These are phyloP conservation scores for Bugulina stolonifera DNA, from an alignment of 2,888 invertebrate species.

Conservation along the genomic window DNA sequence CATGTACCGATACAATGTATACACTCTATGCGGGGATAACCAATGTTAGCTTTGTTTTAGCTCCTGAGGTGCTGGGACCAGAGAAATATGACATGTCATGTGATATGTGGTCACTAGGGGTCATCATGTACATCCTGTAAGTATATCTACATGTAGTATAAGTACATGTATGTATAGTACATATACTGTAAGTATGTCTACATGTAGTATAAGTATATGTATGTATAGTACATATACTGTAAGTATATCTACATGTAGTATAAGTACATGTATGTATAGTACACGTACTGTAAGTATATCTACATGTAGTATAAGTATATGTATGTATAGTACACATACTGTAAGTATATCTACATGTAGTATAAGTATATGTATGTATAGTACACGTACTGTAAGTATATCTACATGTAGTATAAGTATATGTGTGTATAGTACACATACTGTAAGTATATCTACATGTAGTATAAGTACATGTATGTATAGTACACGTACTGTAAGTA, in stretches of 20 bases:
- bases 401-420: too few relatives aligned
- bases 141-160: too few relatives aligned
- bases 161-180: too few relatives aligned
- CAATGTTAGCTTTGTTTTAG: conserved; percentile 52
- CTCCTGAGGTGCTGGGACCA: conserved; percentile 83
- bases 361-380: too few relatives aligned
- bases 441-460: neutral
- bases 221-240: neutral
- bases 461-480: too few relatives aligned
- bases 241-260: neutral
- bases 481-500: neutral
- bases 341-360: too few relatives aligned
- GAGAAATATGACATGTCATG: conserved; percentile 98
- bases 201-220: too few relatives aligned
- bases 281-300: neutral
- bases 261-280: too few relatives aligned
- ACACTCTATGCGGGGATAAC: too few relatives aligned
- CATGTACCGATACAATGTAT: too few relatives aligned
- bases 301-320: too few relatives aligned
- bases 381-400: neutral
- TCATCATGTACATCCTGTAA: conserved; percentile 96
- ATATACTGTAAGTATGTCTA: neutral
- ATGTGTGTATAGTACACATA: neutral
- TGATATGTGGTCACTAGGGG: conserved; percentile 97
- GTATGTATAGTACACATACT: neutral